A percentile compares a stretch with the other conserved stretches of the same genome.
Conservation (phyloP, 2,113 vertebrate species). For the Chamaea fasciata region DNA sequence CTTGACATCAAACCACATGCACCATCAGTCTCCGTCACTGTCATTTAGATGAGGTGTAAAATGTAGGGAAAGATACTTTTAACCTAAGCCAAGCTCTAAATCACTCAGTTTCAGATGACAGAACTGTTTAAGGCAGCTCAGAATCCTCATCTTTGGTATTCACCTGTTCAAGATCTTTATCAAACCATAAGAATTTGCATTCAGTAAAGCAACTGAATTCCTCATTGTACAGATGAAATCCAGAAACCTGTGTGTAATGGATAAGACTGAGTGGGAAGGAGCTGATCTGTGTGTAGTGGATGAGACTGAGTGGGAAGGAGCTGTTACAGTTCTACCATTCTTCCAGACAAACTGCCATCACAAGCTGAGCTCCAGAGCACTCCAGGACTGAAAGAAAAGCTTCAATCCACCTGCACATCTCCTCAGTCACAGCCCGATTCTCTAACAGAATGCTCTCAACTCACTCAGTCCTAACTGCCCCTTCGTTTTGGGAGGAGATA, state of each 20-base stretch:
- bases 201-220: neutral
- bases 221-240: neutral
- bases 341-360: neutral
- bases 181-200: neutral
- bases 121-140: neutral
- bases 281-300: neutral
- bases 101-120: neutral
- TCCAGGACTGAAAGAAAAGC: neutral
- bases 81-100: neutral
- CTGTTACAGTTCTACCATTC: neutral
- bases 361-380: neutral
- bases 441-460: neutral
- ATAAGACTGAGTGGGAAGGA: neutral
- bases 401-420: neutral
- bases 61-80: neutral
- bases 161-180: neutral
- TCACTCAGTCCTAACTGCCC: neutral
- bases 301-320: neutral
- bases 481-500: neutral
- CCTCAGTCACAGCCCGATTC: neutral
- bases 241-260: neutral
- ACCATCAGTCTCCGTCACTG: neutral
- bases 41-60: neutral
- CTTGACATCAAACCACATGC: neutral
- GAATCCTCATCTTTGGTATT: neutral